Evolutionary conservation across 2,113 vertebrate genomes (phyloP).

Genomic region (Cephalopholis sonnerati): DNA sequence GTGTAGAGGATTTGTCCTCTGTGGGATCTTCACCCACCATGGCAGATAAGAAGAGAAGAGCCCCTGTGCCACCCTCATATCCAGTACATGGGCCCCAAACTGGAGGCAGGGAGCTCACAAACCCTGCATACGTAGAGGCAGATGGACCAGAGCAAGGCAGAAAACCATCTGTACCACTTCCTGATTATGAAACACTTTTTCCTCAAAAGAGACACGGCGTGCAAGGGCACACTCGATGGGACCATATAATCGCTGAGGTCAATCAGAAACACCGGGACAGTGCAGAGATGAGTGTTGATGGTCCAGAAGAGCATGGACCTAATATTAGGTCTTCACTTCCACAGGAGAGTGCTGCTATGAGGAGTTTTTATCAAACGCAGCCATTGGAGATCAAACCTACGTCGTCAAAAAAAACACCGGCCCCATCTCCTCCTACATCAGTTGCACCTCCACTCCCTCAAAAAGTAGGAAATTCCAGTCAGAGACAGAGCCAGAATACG

Average conservation of each 20-base stretch:
- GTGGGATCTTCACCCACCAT: constrained; percentile 61
- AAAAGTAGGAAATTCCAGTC: constrained; percentile 30
- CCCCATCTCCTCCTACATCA: constrained; percentile 69
- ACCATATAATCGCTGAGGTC: constrained; percentile 84
- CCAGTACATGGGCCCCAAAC: constrained; percentile 13
- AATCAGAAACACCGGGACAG: constrained; percentile 75
- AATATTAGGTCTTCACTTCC: constrained; percentile 26
- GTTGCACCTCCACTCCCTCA: constrained; percentile 6
- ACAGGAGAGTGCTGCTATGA: constrained; percentile 43
- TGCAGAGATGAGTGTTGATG: constrained; percentile 83
- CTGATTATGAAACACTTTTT: constrained; percentile 83
- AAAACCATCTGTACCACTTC: constrained; percentile 76
- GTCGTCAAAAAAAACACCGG: constrained; percentile 54
- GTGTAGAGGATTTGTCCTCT: constrained; percentile 67
- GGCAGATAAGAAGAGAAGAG: constrained; percentile 72
- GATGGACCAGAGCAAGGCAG: constrained; percentile 47
- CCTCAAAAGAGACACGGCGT: constrained; percentile 84
- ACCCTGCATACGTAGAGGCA: constrained; percentile 51
- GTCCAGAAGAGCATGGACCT: constrained; percentile 49
- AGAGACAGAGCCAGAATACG: constrained; percentile 27
- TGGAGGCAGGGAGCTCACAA: constrained; percentile 57
- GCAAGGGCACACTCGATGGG: constrained; percentile 80
- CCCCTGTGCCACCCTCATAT: constrained; percentile 59
- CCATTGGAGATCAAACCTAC: constrained; percentile 37
- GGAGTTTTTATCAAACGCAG: constrained; percentile 29